Evolutionary conservation across 2,113 vertebrate species (phyloP), one percentile per base, ranked within the genome.

Genomic region (Alectura lathami): DNA sequence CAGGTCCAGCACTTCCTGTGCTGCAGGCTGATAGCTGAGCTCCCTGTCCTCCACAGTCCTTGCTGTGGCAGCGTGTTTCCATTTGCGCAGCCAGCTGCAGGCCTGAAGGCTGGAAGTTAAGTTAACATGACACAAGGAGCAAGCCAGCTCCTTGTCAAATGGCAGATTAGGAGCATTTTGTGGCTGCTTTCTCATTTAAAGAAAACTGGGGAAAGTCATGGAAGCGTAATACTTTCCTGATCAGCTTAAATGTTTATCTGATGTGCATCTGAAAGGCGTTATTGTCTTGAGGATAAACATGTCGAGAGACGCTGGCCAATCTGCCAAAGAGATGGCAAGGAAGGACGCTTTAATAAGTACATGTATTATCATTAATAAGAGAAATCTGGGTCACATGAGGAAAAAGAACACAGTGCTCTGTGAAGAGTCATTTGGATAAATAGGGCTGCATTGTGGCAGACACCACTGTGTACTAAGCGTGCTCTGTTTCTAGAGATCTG

Each of bases 181-280:
- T 75, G 59, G 56, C 87, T 96, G 24, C 66, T 60, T 77, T 94
- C 70, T 86, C 38, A 56, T 70, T 77, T 84, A 51, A 94, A 86
- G 79, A 42, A 42, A 76, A 79, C 70, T 95, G 51, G 38, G 9
- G 22, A 48, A 88, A 94, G 26, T 95, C 85, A 40, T 63, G 70
- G 91, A 95, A 70, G 36, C 40, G 56, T 62, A 56, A 43, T 84
- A 34, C 84, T 74, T 94, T 80, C 75, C 78, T 83, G 78, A 88
- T 93, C 88, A 79, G 75, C 83, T 77, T 83, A 40, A 86, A 48
- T 64, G 76, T 91, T 95, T 78, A 86, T 91, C 88, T 93, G 72
- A 64, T 86, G 51, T 90, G 64, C 88, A 72, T 91, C 83, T 91
- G 93, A 96, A 96, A 96, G 88, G 29, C 83, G 24, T 88, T 68